Conservation (phyloP, 2,797 vertebrate species). For the Ara ararauna region DNA sequence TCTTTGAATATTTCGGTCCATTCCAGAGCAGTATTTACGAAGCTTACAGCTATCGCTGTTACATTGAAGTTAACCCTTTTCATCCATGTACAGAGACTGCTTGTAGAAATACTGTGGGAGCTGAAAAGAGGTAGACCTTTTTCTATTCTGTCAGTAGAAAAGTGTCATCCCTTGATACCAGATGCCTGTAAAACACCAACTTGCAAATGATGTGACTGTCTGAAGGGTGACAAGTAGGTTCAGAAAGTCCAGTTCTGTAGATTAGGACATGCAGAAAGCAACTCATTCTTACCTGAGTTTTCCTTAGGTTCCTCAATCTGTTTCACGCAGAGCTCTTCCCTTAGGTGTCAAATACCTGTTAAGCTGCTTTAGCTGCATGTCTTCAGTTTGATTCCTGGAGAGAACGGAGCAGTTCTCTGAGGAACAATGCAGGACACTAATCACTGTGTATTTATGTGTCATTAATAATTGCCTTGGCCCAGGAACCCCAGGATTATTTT, state of each 20-base stretch:
- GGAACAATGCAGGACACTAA: not conserved
- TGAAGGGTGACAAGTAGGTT: not conserved
- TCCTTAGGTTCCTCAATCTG: not conserved
- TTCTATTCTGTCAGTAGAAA: not conserved
- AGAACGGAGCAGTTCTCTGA: not conserved
- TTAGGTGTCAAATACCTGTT: not conserved
- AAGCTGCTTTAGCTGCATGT: not conserved
- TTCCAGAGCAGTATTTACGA: not conserved
- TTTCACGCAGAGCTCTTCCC: not conserved
- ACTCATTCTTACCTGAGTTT: not conserved
- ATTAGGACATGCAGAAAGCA: not conserved
- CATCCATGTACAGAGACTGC: not conserved
- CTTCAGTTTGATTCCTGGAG: not conserved
- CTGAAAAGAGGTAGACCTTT: not conserved
- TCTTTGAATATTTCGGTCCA: not conserved
- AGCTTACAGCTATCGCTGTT: not conserved
- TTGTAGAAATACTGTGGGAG: not conserved
- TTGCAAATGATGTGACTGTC: not conserved
- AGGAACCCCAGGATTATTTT: not conserved
- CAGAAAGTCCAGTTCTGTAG: not conserved
- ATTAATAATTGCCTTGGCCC: not conserved
- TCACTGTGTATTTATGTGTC: not conserved
- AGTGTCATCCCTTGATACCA: not conserved
- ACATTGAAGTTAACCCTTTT: not conserved
- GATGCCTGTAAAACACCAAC: not conserved